These are phyloP conservation scores for Dynastes grantii DNA, from an alignment of 2,888 invertebrate species.

Conservation along the genomic window DNA sequence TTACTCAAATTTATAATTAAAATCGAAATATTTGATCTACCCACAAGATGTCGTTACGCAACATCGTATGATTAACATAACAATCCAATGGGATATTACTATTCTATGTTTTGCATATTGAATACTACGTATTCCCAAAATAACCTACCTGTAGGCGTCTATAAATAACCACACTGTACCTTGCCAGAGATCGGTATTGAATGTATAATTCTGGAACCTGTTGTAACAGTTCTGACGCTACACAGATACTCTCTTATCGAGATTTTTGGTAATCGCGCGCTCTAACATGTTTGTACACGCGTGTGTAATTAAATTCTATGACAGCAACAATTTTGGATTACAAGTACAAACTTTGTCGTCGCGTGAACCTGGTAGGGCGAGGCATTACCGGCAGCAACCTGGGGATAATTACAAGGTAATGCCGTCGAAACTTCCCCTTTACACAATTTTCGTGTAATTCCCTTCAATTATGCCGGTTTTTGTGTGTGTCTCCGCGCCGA, in stretches of 20 bases:
- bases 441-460: constrained; percentile 20
- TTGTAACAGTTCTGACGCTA: too few species aligned
- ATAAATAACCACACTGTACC: too few species aligned
- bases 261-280: not conserved
- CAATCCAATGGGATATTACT: too few species aligned
- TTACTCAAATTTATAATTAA: too few species aligned
- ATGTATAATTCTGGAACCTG: too few species aligned
- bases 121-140: too few species aligned
- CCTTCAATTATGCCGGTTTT: constrained; percentile 29
- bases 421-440: constrained; percentile 1
- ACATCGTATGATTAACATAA: too few species aligned
- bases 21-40: too few species aligned
- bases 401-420: constrained; percentile 28
- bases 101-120: too few species aligned
- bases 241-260: not conserved
- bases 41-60: too few species aligned
- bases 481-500: constrained; percentile 1
- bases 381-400: constrained; percentile 1
- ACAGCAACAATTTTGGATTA: constrained; percentile 21
- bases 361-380: not conserved
- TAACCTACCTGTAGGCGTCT: too few species aligned
- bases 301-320: constrained; percentile 12
- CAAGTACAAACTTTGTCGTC: constrained; percentile 3
- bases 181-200: too few species aligned
- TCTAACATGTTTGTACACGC: not conserved